Percentiles rank a stretch among this genome's conserved stretches.
Conservation (phyloP, 2,113 vertebrate species). For the Mustela lutreola region DNA sequence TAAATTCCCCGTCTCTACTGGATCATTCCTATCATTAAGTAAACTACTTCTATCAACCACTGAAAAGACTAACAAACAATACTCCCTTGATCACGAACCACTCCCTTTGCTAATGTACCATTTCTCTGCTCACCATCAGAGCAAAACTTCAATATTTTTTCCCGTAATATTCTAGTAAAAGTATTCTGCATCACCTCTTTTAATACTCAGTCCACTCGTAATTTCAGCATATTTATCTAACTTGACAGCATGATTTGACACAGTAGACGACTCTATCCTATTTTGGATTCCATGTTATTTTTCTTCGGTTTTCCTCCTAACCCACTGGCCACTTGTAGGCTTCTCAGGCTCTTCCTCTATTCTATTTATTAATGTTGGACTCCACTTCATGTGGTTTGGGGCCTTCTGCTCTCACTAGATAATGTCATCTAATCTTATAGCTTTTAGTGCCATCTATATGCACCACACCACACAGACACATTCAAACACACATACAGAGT, state of each 20-base stretch:
- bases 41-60: background rate
- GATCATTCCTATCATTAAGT: background rate
- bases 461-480: too few relatives aligned
- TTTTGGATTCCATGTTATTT: background rate
- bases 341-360: background rate
- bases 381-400: background rate
- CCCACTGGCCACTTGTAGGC: background rate
- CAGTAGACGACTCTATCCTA: background rate
- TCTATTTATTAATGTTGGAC: background rate
- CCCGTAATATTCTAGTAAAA: background rate
- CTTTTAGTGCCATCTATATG: background rate
- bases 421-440: background rate
- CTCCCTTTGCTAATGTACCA: background rate
- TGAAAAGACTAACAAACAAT: background rate
- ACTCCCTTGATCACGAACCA: background rate
- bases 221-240: background rate
- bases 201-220: background rate
- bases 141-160: background rate
- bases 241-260: background rate
- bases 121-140: background rate
- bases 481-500: background rate
- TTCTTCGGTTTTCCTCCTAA: background rate
- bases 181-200: background rate
- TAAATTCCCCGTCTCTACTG: background rate
- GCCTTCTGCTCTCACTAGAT: background rate